Evolutionary conservation across 2,797 vertebrate species (phyloP), one percentile per base, ranked within the genome.

Genomic region (Centroberyx gerrardi): DNA sequence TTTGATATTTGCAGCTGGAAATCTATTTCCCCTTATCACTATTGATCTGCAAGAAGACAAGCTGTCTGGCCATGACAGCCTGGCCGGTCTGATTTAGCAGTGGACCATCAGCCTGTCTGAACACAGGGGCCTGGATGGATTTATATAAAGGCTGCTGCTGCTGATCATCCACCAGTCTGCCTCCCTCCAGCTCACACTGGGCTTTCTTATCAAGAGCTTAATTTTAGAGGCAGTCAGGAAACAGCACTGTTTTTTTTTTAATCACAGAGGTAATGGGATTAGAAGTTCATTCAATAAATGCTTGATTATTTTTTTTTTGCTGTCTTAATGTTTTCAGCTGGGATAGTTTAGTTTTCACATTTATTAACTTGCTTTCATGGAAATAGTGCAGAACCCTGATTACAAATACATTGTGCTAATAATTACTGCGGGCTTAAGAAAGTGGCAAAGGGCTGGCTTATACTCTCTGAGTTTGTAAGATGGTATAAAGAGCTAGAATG

Each of bases 11-110:
- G 79, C 72, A 62, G 80, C 79, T 81, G 2, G 15, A 84, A 90
- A 88, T 83, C 52, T 86, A 88, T 87, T 91, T 76, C 62, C 69
- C 62, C 68, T 90, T 84, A 89, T 91, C 84, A 75, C 81, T 84
- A 91, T 87, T 88, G 92, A 93, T 92, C 88, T 84, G 82, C 62
- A 51, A 69, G 75, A 80, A 86, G 87, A 87, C 86, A 85, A 86
- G 82, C 85, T 88, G 85, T 89, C 66, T 62, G 74, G 68, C 64
- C 33, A 13, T 81, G 86, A 86, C 87, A 88, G 82, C 56, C 63
- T 52, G 66, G 87, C 74, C 85, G 77, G 70, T 85, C 84, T 92
- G 88, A 93, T 93, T 92, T 92, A 89, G 69, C 72, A 74, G 67
- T 58, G 68, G 74, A 87, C 82, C 81, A 82, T 84, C 81, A 86